These are phyloP conservation scores for Silurus meridionalis DNA, from an alignment of 2,113 vertebrate genomes.

Conservation along the genomic window DNA sequence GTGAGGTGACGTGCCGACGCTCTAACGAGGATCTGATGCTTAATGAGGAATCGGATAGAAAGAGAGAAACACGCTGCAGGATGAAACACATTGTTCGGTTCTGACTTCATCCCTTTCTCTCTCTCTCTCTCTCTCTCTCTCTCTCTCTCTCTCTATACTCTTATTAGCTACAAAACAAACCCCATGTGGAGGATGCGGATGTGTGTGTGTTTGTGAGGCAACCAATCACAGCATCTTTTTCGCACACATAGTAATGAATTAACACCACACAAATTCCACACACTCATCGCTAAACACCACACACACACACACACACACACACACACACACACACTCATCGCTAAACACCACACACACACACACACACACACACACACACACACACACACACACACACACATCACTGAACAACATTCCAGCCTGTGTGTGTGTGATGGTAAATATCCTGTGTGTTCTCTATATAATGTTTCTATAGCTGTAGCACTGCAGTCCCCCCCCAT, in stretches of 20 bases:
- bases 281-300: background rate
- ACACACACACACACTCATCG: background rate
- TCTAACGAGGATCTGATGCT: conserved; percentile 19
- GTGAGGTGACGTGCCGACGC: conserved; percentile 4
- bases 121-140: too few relatives aligned
- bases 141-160: background rate
- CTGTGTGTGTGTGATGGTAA: background rate
- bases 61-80: background rate
- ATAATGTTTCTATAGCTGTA: background rate
- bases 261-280: background rate
- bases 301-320: too few relatives aligned
- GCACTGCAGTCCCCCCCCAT: background rate
- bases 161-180: conserved; percentile 1
- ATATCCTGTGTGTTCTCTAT: background rate
- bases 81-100: conserved; percentile 16
- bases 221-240: background rate
- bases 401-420: background rate
- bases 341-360: background rate
- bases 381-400: too few relatives aligned
- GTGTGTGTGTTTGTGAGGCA: background rate
- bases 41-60: conserved; percentile 6
- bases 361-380: too few relatives aligned
- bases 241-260: background rate
- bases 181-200: conserved; percentile 17
- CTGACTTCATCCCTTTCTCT: background rate